These are phyloP conservation scores for Propithecus perrieri DNA, from an alignment of 2,797 vertebrate genomes.

Conservation along the genomic window DNA sequence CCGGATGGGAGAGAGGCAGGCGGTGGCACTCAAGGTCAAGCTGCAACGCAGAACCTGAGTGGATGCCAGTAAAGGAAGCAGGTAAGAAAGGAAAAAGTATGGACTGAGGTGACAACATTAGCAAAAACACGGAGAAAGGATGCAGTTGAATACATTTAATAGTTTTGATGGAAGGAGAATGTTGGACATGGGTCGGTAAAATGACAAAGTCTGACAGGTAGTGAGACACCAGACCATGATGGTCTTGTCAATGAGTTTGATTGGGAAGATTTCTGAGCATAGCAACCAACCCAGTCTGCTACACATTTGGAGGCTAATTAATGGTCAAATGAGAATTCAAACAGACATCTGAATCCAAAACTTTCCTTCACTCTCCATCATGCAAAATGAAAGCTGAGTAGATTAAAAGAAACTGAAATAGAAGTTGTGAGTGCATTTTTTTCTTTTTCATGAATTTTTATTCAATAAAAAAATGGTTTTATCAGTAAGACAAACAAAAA, in stretches of 20 bases:
- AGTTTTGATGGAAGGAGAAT: not conserved
- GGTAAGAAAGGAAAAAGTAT: not conserved
- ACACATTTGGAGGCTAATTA: accelerated
- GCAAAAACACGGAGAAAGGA: not conserved
- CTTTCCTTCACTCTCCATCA: no score
- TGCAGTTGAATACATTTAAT: accelerated
- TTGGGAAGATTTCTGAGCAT: not conserved
- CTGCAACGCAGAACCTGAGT: accelerated
- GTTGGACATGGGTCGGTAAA: accelerated
- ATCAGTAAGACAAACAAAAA: not conserved
- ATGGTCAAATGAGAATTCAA: no score
- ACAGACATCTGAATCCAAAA: not conserved
- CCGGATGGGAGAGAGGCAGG: not conserved
- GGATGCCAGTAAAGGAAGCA: accelerated
- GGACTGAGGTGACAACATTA: no score
- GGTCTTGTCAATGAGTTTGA: accelerated
- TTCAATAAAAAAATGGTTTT: not conserved
- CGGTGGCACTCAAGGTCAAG: not conserved
- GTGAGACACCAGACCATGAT: accelerated
- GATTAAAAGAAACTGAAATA: not conserved
- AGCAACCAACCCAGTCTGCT: accelerated
- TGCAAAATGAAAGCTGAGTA: not conserved
- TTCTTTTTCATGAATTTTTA: not conserved
- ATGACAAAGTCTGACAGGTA: accelerated
- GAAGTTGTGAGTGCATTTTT: not conserved